These are phyloP conservation scores for Rhegmatorhina hoffmannsi DNA, from an alignment of 2,113 vertebrate genomes.

Conservation along the genomic window DNA sequence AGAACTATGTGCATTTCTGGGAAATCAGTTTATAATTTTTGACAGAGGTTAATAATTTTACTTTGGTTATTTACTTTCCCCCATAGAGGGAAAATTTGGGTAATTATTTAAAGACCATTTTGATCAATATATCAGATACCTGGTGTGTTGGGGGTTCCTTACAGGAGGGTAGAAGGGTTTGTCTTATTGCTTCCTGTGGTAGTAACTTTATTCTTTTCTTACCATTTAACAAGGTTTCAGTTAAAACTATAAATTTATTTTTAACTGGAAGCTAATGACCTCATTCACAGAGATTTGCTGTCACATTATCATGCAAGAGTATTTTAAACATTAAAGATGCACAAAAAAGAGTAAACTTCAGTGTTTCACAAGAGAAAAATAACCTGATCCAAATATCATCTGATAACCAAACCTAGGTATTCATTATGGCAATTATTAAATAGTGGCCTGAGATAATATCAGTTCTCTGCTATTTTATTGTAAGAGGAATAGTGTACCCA, in stretches of 20 bases:
- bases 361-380: background rate
- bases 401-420: background rate
- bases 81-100: background rate
- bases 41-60: conserved; percentile 12
- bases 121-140: background rate
- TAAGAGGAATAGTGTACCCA: background rate
- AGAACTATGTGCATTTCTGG: background rate
- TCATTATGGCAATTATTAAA: background rate
- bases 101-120: background rate
- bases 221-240: background rate
- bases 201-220: background rate
- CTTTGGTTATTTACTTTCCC: conserved; percentile 33
- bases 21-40: background rate
- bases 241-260: conserved; percentile 8
- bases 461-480: background rate
- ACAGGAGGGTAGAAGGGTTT: accelerated
- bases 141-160: background rate
- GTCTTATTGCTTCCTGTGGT: background rate
- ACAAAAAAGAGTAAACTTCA: background rate
- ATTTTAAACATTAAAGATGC: background rate
- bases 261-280: conserved; percentile 18
- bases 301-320: background rate
- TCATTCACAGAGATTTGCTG: background rate
- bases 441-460: background rate
- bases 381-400: background rate